Base-by-base conservation (phyloP, 2,113 vertebrate species). In the Pluvianellus socialis region DNA sequence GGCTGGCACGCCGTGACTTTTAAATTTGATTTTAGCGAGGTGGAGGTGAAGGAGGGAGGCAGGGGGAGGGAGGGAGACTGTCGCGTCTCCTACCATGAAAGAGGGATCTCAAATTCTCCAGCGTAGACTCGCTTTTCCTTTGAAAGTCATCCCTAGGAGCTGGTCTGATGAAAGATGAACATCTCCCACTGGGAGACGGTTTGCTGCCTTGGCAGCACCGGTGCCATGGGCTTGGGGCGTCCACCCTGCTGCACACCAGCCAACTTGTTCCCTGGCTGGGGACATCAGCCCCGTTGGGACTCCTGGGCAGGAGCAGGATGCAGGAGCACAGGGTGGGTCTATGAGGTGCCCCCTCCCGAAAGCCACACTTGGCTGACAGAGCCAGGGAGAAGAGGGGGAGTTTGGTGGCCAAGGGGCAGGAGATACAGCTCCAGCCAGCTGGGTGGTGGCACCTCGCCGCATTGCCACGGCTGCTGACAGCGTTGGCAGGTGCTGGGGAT, bases 121-220 rank as follows among this genome's bases (percentile, higher is more conserved):
- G 16, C 0, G 1, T 24, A 61, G 58, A 23, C 32, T 81, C 0
- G 0, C 4, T 70, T 88, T 84, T 14, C 47, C 52, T 77, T 77
- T 52, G 76, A 81, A 86, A 92, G 33, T 27, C 24, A 6, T 28
- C 14, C 40, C 24, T 0, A 0, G 52, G 35, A 71, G 44, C 3
- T 62, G 32, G 27, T 18, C 52, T 72, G 70, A 35, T 62, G 71
- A 55, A 47, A 67, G 52, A 38, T 14, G 4, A 35, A 77, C 47
- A 15, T 73, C 14, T 81, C 45, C 47, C 2, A 1, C 58, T 35
- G 47, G 52, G 45, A 66, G 50, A 4, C 13, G 26, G 10, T 70
- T 79, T 1, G 0, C 35, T 47, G 49, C 12, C 49, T 59, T 26
- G 16, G 19, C 45, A 71, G 52, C 0, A 2, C 35, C 0, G 0